Base-by-base conservation (phyloP, 2,888 invertebrate genomes). In the Synanthedon andrenaeformis region DNA sequence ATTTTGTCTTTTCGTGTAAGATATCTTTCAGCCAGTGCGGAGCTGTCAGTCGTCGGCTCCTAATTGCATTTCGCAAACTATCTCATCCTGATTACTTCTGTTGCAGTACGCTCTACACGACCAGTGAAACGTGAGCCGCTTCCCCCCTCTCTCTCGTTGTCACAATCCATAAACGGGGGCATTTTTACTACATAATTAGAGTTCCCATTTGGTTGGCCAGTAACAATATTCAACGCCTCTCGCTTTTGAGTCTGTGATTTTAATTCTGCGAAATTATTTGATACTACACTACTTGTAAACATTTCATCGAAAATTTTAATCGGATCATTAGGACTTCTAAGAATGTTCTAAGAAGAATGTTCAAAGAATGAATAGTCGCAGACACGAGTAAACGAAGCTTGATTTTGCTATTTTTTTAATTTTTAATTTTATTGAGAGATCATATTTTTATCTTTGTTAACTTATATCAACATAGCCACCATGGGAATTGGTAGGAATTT, bases 41-140 rank as follows among this genome's bases (percentile, higher is more conserved):
- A 62, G 61, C 63, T 62, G 65, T 67, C 68, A 65, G 63, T 69
- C 59, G 63, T 60, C 66, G 63, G 62, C 66, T 67, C 66, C 68
- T 73, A 72, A 72, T 72, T 73, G 73, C 72, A 71, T 73, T 66
- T 71, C 58, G 60, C 60, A 59, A 65, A 64, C 68, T 66, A 64
- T 67, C 66, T 65, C 62, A 62, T 59, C 61, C 57, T 64, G 70
- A 72, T 70, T 70, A 70, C 68, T 69, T 70, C 68, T 67, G 66
- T 66, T 70, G 67, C 72, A 69, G 70, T 70, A 66, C 67, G 65
- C 64, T 65, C 69, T 61, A 69, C 57, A 54, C 53, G 51, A 54
- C 69, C 67, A 65, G 54, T 58, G 59, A 61, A 62, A 61, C 55
- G 53, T 63, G 69, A 69, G 55, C 62, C 54, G 58, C 55, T 57